A percentile compares a stretch with the other conserved stretches of the same genome.
phyloP scores from a whole-genome alignment of 2,797 vertebrate genomes.

The Hemitrygon akajei region DNA sequence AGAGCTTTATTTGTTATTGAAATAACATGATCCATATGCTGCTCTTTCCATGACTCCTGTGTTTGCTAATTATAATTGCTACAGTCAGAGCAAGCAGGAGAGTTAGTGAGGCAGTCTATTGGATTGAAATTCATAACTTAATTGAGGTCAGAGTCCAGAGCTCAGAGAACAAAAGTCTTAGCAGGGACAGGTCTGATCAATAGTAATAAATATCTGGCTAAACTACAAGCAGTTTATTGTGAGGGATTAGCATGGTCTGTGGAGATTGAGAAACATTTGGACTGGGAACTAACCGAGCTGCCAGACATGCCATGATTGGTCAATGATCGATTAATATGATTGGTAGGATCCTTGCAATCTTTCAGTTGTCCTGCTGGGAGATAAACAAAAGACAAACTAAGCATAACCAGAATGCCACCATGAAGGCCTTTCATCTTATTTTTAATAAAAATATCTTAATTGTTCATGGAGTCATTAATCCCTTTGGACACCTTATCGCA shows the following conservation, averaged over 20 bases:
- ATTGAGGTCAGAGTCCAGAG: conserved; percentile 97
- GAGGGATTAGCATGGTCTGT: conserved; percentile 68
- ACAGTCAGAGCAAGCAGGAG: conserved; percentile 74
- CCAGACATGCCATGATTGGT: not conserved
- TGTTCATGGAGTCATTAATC: not conserved
- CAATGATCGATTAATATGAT: conserved; percentile 19
- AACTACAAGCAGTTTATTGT: conserved; percentile 67
- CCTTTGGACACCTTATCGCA: not conserved
- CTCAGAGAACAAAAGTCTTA: conserved; percentile 94
- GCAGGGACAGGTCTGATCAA: conserved; percentile 91
- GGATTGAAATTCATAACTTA: conserved; percentile 99
- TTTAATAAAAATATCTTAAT: not conserved
- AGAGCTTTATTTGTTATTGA: conserved; percentile 83
- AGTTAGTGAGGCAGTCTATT: conserved; percentile 92
- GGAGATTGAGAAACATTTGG: conserved; percentile 45
- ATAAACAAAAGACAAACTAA: conserved; percentile 9
- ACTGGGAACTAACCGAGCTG: conserved; percentile 11
- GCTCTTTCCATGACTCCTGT: conserved; percentile 68
- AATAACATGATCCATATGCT: conserved; percentile 90
- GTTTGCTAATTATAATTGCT: conserved; percentile 98
- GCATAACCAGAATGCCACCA: not conserved
- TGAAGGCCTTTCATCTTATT: not conserved
- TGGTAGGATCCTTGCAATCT: conserved; percentile 33
- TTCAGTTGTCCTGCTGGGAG: conserved; percentile 27
- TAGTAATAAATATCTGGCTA: conserved; percentile 98